These are phyloP conservation scores for Dusona sp. DNA, from an alignment of 2,888 invertebrate genomes.

Conservation along the genomic window DNA sequence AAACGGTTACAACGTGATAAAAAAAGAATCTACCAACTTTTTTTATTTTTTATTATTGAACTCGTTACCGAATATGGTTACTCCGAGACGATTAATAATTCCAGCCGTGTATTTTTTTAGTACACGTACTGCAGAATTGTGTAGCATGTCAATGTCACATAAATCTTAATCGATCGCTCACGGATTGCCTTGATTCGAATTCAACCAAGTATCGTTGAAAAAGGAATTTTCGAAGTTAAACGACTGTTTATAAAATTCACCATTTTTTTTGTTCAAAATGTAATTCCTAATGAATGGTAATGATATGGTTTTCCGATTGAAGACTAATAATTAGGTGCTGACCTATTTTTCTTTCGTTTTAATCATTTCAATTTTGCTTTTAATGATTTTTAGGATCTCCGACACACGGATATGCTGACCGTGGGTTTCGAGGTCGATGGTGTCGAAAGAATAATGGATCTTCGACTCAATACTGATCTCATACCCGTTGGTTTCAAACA, in stretches of 20 bases:
- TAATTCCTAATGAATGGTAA: not conserved
- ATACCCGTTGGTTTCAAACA: slow-evolving; percentile 89
- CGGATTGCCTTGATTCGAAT: not conserved
- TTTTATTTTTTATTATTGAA: not conserved
- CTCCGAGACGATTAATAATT: slow-evolving; percentile 50
- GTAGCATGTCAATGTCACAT: slow-evolving; percentile 27
- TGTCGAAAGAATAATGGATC: slow-evolving; percentile 89
- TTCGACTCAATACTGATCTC: slow-evolving; percentile 90
- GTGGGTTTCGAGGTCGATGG: slow-evolving; percentile 89
- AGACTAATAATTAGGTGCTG: not conserved
- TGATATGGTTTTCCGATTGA: too few relatives aligned
- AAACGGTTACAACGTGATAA: slow-evolving; percentile 27
- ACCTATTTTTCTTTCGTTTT: not conserved
- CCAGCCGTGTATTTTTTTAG: slow-evolving; percentile 20
- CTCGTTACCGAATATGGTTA: slow-evolving; percentile 26
- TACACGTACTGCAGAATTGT: not conserved
- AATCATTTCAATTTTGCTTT: slow-evolving; percentile 1
- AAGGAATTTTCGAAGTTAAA: not conserved
- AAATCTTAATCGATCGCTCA: slow-evolving; percentile 12
- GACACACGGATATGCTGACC: slow-evolving; percentile 87
- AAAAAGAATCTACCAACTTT: slow-evolving; percentile 17
- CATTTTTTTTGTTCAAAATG: not conserved
- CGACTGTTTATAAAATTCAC: not conserved
- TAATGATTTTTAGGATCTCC: slow-evolving; percentile 82
- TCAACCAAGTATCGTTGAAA: not conserved